phyloP scores from a whole-genome alignment of 2,113 vertebrate species.

The Heterotis niloticus region DNA sequence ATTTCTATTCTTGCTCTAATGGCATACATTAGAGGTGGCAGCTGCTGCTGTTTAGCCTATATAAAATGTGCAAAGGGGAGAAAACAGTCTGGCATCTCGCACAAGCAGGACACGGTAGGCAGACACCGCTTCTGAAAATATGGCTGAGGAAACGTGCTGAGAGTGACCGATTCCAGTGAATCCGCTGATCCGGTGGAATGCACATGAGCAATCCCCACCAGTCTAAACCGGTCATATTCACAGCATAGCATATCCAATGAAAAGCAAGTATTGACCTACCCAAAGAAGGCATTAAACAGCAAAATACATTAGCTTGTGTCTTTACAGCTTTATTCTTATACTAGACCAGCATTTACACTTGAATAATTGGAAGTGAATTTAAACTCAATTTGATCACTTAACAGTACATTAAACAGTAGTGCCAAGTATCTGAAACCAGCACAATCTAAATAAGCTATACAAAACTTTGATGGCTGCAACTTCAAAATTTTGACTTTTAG shows the following conservation, averaged over 20 bases:
- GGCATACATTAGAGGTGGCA: not conserved
- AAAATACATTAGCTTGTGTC: not conserved
- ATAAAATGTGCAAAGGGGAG: not conserved
- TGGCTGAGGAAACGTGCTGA: no score
- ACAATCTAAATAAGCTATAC: no score
- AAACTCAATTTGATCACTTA: no score
- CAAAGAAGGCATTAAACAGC: not conserved
- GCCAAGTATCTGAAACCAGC: no score
- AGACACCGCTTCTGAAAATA: no score
- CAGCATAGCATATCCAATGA: not conserved
- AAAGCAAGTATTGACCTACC: not conserved
- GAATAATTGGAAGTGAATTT: no score
- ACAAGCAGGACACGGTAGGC: no score
- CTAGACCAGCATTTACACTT: not conserved
- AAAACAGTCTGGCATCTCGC: not conserved
- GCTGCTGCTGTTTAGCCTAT: not conserved
- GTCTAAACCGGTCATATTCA: no score
- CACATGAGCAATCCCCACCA: not conserved
- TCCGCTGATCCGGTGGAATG: not conserved
- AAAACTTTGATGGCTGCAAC: no score
- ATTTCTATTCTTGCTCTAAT: not conserved
- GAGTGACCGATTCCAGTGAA: no score
- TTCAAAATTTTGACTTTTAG: no score
- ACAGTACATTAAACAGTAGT: no score
- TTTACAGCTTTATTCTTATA: not conserved